Base-by-base conservation (phyloP, 2,888 invertebrate species). In the Bhutanitis thaidina region DNA sequence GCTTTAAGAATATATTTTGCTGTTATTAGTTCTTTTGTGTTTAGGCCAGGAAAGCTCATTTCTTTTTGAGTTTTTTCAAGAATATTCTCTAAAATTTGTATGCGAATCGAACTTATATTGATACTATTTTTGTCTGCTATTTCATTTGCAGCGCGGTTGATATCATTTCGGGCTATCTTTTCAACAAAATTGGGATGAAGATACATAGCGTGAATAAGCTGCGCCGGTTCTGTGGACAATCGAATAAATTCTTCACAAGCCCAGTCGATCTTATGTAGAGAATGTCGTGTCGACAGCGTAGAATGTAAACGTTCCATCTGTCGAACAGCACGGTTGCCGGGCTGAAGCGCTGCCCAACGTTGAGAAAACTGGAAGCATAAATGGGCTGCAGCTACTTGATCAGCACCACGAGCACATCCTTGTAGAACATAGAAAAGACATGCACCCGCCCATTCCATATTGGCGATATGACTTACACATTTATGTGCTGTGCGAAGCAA, bases 381-480 rank as follows among this genome's bases (percentile, higher is more conserved):
- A 49, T 90, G 84, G 30, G 89, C 87, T 43, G 90, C 90, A 34
- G 89, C 87, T 13, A 90, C 90, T 74, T 90, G 90, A 64, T 90
- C 90, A 20, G 89, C 90, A 20, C 90, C 90, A 35, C 82, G 80
- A n/a, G 82, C 76, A 61, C 87, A 87, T 4, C 90, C 90, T 71
- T 90, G 90, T 1, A 88, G 69, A 20, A 90, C 88, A 58, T 89
- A 88, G 59, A 90, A 90, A 34, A 90, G 74, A 58, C 90, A 90
- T 1, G 90, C 90, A 25, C 87, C 90, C 14, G 90, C 90, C 90
- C 90, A 90, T 71, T 90, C 90, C 84, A 90, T 86, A 59, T 90
- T 90, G 8, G 88, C 82, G 55, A 90, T 90, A 54, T 87, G 77
- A 49, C 77, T 74, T 1, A 89, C 89, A 65, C 90, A 90, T 54